These are phyloP conservation scores for Nematostella vectensis DNA, from an alignment of 92 coral and sea anemone species.

Conservation along the genomic window DNA sequence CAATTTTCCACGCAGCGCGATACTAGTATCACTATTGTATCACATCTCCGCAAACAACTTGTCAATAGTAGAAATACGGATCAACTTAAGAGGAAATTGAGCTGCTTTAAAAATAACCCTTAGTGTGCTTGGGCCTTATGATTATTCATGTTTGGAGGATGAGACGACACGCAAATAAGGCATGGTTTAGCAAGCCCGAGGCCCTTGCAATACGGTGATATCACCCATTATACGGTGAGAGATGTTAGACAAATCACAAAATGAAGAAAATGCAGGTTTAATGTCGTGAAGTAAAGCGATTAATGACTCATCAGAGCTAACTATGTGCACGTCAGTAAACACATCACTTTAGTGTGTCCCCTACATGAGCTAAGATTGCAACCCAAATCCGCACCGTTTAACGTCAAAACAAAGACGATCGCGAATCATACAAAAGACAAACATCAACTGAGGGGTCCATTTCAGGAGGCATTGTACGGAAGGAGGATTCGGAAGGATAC, in stretches of 20 bases:
- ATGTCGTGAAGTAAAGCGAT: too few species aligned
- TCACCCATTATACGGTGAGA: too few species aligned
- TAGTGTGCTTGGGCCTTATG: slow-evolving; percentile 24
- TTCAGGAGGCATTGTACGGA: too few species aligned
- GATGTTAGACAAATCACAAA: too few species aligned
- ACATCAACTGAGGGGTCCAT: too few species aligned
- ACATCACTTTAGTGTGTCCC: not conserved
- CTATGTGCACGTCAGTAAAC: slow-evolving; percentile 2
- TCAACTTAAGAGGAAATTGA: slow-evolving; percentile 40
- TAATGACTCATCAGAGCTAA: too few species aligned
- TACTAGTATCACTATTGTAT: slow-evolving; percentile 39
- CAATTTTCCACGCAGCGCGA: too few species aligned
- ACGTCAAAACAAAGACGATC: not conserved
- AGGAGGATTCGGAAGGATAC: too few species aligned
- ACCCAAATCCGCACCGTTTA: not conserved
- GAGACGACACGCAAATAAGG: slow-evolving; percentile 5
- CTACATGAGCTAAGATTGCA: not conserved
- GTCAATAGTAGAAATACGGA: slow-evolving; percentile 64
- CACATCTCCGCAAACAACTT: slow-evolving; percentile 68
- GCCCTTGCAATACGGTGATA: too few species aligned
- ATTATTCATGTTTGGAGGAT: slow-evolving; percentile 19
- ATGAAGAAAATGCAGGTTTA: too few species aligned
- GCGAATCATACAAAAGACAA: not conserved
- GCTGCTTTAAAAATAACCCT: slow-evolving; percentile 40
- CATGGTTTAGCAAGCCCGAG: too few species aligned